These are phyloP conservation scores for Yponomeuta plumbellus DNA, from an alignment of 2,888 invertebrate genomes.

Conservation along the genomic window DNA sequence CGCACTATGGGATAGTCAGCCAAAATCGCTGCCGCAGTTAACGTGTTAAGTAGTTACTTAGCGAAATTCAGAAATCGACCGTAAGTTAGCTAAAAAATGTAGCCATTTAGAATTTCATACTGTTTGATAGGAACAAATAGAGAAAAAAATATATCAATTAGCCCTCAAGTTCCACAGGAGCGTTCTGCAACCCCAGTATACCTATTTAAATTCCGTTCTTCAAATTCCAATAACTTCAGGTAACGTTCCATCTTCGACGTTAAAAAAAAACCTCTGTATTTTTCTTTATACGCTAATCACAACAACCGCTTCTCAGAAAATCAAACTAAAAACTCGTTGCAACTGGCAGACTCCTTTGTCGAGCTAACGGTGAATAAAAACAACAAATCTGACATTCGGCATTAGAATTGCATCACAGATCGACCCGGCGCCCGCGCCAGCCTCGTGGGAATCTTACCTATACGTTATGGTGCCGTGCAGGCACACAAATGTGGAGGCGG, in stretches of 20 bases:
- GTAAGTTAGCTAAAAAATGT: too few species aligned
- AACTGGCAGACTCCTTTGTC: background rate
- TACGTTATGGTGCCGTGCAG: constrained; percentile 37
- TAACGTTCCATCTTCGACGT: background rate
- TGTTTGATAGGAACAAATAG: too few species aligned
- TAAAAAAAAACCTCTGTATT: background rate
- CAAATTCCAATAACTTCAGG: background rate
- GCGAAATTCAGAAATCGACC: too few species aligned
- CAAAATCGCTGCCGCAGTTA: too few species aligned
- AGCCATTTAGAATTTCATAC: too few species aligned
- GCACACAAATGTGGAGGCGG: constrained; percentile 33
- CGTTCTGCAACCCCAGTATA: too few species aligned
- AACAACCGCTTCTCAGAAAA: background rate
- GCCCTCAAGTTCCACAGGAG: too few species aligned
- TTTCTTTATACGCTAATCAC: background rate
- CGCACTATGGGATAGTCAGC: too few species aligned
- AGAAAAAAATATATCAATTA: too few species aligned
- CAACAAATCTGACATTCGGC: constrained; percentile 71
- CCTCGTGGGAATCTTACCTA: constrained; percentile 66
- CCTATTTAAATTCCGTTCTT: too few species aligned
- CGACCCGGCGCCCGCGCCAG: constrained; percentile 25
- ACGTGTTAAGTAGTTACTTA: too few species aligned
- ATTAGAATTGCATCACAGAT: constrained; percentile 61
- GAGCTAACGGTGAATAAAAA: constrained; percentile 3
- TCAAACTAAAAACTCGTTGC: background rate